These are phyloP conservation scores for Cinclus cinclus DNA, from an alignment of 2,113 vertebrate species.

Conservation along the genomic window DNA sequence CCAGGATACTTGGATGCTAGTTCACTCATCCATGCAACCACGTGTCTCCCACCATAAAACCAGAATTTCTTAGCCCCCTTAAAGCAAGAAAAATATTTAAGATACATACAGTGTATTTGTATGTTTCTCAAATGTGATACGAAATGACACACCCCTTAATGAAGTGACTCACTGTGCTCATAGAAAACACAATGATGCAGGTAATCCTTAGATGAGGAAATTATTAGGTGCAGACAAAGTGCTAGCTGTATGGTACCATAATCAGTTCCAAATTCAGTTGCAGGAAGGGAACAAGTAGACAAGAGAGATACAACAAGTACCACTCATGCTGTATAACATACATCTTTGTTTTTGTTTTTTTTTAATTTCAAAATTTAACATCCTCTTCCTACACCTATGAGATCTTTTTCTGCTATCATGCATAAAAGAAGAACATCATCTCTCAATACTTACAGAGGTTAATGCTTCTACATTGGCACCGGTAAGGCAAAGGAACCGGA, in stretches of 20 bases:
- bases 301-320: neutral
- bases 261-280: neutral
- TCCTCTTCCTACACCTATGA: neutral
- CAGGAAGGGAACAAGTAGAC: neutral
- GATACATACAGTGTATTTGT: neutral
- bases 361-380: neutral
- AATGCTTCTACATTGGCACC: conserved; percentile 90
- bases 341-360: neutral
- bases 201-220: neutral
- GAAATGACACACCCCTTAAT: neutral
- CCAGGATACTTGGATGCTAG: neutral
- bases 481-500: conserved; percentile 89
- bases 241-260: neutral
- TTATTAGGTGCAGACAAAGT: neutral
- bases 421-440: neutral
- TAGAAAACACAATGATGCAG: neutral
- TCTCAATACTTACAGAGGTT: conserved; percentile 82
- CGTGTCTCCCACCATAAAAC: neutral
- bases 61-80: neutral
- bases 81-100: neutral
- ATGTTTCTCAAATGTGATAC: neutral
- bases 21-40: neutral
- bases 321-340: neutral
- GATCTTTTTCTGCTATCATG: neutral
- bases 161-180: neutral